Percentiles rank a stretch among this genome's conserved stretches.
Conservation (phyloP, 2,888 invertebrate genomes). For the Tromatobia lineatoria region DNA sequence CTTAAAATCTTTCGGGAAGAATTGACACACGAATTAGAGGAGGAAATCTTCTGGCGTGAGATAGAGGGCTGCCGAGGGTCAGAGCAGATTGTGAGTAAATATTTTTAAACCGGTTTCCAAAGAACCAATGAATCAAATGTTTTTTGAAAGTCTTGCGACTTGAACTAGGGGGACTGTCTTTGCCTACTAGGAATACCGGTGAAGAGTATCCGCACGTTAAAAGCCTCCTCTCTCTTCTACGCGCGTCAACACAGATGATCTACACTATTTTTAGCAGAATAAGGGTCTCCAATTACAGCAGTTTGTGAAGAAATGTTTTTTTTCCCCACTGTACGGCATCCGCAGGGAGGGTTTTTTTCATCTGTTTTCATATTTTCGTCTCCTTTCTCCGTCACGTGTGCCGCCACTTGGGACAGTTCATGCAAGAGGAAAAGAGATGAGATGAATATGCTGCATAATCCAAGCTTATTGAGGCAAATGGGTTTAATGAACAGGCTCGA, state of each 20-base stretch:
- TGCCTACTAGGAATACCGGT: conserved; percentile 55
- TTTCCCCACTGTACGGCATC: conserved; percentile 10
- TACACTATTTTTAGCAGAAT: conserved; percentile 63
- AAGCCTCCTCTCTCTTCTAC: conserved; percentile 54
- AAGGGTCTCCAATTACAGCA: conserved; percentile 38
- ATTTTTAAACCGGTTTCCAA: conserved; percentile 58
- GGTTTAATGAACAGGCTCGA: conserved; percentile 56
- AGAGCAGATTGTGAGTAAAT: conserved; percentile 52
- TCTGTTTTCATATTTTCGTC: conserved; percentile 41
- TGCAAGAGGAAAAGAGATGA: conserved; percentile 29
- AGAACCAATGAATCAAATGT: conserved; percentile 58
- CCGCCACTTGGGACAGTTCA: conserved; percentile 3
- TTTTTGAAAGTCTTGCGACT: conserved; percentile 61
- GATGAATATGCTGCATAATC: conserved; percentile 39
- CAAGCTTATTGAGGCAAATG: conserved; percentile 40
- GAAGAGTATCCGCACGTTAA: conserved; percentile 42
- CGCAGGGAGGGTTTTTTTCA: conserved; percentile 8
- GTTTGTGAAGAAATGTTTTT: conserved; percentile 9
- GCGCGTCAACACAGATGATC: conserved; percentile 38
- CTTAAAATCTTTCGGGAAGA: background rate
- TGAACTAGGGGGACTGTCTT: conserved; percentile 69
- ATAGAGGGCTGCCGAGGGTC: conserved; percentile 30
- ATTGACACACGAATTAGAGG: conserved; percentile 58
- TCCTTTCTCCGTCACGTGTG: conserved; percentile 52
- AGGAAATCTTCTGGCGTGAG: conserved; percentile 51